These are phyloP conservation scores for Ptychobarbus kaznakovi DNA, from an alignment of 2,797 vertebrate genomes.

Conservation along the genomic window DNA sequence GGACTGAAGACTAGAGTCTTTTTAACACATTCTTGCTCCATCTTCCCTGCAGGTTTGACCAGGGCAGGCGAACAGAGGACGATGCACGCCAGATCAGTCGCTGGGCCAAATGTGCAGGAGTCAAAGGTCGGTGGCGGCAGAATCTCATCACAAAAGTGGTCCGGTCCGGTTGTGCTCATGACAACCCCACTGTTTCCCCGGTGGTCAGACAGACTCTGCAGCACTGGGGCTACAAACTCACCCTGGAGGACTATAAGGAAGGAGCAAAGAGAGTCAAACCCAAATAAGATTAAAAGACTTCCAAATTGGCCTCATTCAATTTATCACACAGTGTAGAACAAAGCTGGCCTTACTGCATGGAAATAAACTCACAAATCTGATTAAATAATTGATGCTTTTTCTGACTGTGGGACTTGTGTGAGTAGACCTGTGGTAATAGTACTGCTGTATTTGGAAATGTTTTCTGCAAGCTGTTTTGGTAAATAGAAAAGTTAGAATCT, in stretches of 20 bases:
- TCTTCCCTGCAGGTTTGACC: conserved; percentile 51
- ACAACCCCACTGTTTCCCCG: conserved; percentile 55
- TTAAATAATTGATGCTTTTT: background rate
- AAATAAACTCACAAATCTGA: background rate
- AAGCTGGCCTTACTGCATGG: background rate
- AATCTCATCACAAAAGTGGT: conserved; percentile 62
- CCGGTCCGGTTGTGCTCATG: conserved; percentile 48
- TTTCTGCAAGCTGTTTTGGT: background rate
- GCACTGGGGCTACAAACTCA: conserved; percentile 61
- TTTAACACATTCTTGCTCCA: background rate
- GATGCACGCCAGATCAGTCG: conserved; percentile 57
- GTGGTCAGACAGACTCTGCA: conserved; percentile 61
- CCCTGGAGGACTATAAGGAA: conserved; percentile 51
- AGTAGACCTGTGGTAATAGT: background rate
- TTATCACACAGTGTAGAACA: background rate
- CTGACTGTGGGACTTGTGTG: background rate
- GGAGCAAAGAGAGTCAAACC: conserved; percentile 55
- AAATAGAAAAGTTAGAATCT: background rate
- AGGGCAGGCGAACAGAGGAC: conserved; percentile 55
- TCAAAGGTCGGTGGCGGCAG: conserved; percentile 57
- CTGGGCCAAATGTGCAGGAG: conserved; percentile 59
- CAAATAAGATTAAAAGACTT: conserved; percentile 7
- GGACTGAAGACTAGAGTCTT: background rate
- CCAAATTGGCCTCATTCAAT: background rate
- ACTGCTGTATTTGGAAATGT: background rate